These are phyloP conservation scores for Cephonodes hylas DNA, from an alignment of 2,888 invertebrate genomes.

Conservation along the genomic window DNA sequence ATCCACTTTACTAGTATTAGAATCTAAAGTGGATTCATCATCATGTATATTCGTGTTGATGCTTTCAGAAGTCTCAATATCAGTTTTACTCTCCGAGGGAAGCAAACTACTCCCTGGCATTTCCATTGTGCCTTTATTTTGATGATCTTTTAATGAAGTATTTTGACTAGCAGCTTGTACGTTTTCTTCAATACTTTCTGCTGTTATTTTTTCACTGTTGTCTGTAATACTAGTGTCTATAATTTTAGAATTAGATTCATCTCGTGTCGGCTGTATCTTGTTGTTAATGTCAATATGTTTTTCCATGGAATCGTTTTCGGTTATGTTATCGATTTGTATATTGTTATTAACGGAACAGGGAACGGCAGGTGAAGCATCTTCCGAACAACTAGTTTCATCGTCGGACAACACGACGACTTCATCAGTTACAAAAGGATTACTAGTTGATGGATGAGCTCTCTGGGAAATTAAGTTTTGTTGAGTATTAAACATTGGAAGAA, in stretches of 20 bases:
- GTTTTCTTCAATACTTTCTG: background rate
- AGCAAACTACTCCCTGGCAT: background rate
- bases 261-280: too few species aligned
- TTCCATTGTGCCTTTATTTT: background rate
- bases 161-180: background rate
- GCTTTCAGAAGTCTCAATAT: background rate
- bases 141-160: background rate
- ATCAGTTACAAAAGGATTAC: background rate
- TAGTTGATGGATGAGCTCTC: background rate
- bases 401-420: slow-evolving; percentile 6
- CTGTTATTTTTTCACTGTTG: background rate
- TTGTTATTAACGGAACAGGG: background rate
- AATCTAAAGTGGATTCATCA: too few species aligned
- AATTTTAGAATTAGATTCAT: background rate
- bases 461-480: background rate
- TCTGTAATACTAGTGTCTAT: background rate
- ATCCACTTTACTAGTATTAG: background rate
- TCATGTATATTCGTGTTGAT: too few species aligned
- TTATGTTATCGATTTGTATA: too few species aligned
- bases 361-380: background rate
- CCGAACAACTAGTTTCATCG: background rate
- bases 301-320: too few species aligned
- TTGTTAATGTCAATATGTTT: too few species aligned
- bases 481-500: background rate
- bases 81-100: background rate